Conservation (phyloP, 30 jellyfish, hydroid and myxozoan genomes). For the Pelagia noctiluca region DNA sequence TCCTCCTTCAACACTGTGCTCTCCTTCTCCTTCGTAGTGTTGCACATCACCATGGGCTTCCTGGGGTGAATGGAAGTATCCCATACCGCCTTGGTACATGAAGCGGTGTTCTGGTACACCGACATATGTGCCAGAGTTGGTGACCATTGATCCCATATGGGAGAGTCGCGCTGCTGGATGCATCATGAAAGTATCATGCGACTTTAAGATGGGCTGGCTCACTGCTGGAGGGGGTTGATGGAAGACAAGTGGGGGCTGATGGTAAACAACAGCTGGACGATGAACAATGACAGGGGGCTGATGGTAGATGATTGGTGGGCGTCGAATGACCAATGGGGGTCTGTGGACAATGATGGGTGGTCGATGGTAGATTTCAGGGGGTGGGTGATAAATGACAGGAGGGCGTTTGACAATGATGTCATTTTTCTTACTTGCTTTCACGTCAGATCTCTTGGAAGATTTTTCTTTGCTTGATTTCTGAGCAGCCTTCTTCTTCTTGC, state of each 20-base stretch:
- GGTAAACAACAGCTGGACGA: slow-evolving; percentile 99
- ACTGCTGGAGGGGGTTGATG: slow-evolving; percentile 99
- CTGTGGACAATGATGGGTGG: slow-evolving; percentile 99
- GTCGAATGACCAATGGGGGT: slow-evolving; percentile 96
- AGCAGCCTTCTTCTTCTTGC: slow-evolving; percentile 7
- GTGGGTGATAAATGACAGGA: slow-evolving; percentile 99
- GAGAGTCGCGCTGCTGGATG: slow-evolving; percentile 98
- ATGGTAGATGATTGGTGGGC: slow-evolving; percentile 99
- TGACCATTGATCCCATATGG: slow-evolving; percentile 99
- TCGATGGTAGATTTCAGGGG: slow-evolving; percentile 98
- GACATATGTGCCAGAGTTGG: slow-evolving; percentile 98
- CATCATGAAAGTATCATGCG: slow-evolving; percentile 99
- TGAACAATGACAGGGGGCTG: slow-evolving; percentile 99
- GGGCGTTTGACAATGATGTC: slow-evolving; percentile 98
- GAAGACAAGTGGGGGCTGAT: slow-evolving; percentile 98
- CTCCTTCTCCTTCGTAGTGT: slow-evolving; percentile 56
- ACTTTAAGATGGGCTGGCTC: slow-evolving; percentile 97
- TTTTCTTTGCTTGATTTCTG: slow-evolving; percentile 53
- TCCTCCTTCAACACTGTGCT: slow-evolving; percentile 60
- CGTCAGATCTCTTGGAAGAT: slow-evolving; percentile 46
- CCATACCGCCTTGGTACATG: slow-evolving; percentile 99
- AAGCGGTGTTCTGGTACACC: slow-evolving; percentile 99
- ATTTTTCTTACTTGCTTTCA: slow-evolving; percentile 87
- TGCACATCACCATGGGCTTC: slow-evolving; percentile 59
- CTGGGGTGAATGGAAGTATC: slow-evolving; percentile 98